A percentile compares a stretch with the other conserved stretches of the same genome.
phyloP scores from a whole-genome alignment of 2,888 invertebrate species.

The Xanthorhoe spadicearia region DNA sequence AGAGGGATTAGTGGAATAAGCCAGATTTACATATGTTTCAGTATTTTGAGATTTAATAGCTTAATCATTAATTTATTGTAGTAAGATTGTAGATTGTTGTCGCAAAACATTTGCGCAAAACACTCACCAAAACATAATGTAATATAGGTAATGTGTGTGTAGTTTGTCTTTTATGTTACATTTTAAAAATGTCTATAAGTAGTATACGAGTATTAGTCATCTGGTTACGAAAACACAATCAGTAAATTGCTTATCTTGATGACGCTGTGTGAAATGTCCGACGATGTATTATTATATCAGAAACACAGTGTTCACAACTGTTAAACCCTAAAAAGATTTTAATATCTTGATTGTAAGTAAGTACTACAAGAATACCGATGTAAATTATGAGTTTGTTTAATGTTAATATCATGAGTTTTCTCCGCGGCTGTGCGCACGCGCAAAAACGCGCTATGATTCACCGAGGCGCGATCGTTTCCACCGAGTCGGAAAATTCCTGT shows the following conservation, averaged over 20 bases:
- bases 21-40: neutral
- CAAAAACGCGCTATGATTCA: slow-evolving; percentile 79
- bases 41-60: neutral
- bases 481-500: slow-evolving; percentile 83
- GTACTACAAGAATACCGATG: slow-evolving; percentile 39
- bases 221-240: neutral
- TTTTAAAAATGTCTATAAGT: too few relatives aligned
- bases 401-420: slow-evolving; percentile 64
- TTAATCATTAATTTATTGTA: neutral
- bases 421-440: slow-evolving; percentile 58
- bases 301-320: too few relatives aligned
- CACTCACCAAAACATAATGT: neutral
- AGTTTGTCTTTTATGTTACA: too few relatives aligned
- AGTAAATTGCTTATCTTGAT: neutral
- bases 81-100: neutral
- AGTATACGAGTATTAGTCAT: too few relatives aligned
- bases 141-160: too few relatives aligned
- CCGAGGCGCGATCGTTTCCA: slow-evolving; percentile 77
- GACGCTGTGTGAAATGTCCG: too few relatives aligned
- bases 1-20: too few relatives aligned
- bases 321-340: too few relatives aligned
- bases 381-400: slow-evolving; percentile 48
- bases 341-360: neutral
- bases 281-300: too few relatives aligned
- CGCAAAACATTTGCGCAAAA: neutral